Base-by-base conservation (phyloP, 1,140 invertebrate species). In the Lepidostoma basale region DNA sequence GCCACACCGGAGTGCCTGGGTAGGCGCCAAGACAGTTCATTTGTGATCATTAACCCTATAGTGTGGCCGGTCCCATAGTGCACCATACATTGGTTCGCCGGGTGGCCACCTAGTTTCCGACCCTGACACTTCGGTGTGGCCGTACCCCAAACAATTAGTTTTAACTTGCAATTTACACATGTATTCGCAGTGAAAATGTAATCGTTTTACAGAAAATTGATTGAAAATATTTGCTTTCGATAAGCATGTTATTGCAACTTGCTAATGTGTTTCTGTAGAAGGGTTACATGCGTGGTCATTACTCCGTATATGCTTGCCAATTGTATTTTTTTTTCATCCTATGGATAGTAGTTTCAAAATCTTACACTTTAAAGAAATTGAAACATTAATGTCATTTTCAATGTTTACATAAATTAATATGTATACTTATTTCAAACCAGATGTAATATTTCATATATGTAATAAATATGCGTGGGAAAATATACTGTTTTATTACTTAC, bases 401-500 rank as follows among this genome's bases (percentile, higher is more conserved):
- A 25, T 49, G 23, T 49, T 49, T 49, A 49, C 18, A 49, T 49
- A 47, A n/a, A n/a, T n/a, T n/a, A n/a, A 49, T 23, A 23, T 49
- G 23, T 49, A 23, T 49, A 49, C 45, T 49, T 49, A 49, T 49
- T 49, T 49, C 25, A 23, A 47, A 49, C 22, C 45, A 49, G 45
- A 22, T 49, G 45, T 49, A 49, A 49, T 22, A 49, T 49, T 49
- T 49, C 45, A 49, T 49, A n/a, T n/a, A 49, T 49, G 45, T 49
- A 49, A 49, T 49, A 49, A 49, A 49, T 49, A 22, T 49, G 45
- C 45, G 45, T 49, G 45, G 45, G 45, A 49, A 49, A 49, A 49
- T 49, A 26, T 49, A 3, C n/a, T n/a, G n/a, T n/a, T n/a, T n/a
- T n/a, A n/a, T n/a, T n/a, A n/a, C n/a, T n/a, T n/a, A n/a, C n/a